Evolutionary conservation across 2,797 vertebrate species (phyloP), one percentile per base, ranked within the genome.

Genomic region (Tinamus major): DNA sequence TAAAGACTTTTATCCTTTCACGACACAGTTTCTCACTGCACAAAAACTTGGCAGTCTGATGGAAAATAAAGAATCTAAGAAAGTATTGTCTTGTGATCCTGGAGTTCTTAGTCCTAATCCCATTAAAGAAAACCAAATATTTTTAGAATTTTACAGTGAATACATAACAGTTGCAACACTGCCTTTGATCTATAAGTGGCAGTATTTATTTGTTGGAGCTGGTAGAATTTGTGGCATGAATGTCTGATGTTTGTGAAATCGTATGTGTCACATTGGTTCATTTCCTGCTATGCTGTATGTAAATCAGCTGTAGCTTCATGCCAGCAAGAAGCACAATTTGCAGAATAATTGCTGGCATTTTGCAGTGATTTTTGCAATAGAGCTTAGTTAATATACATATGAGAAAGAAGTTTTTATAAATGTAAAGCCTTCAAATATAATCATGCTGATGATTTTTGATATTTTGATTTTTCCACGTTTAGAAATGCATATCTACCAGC

Each of bases 141-240:
- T 95, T 96, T 94, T 94, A 75, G 69, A 71, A 51, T 72, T 94
- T 72, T 67, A 16, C 27, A 59, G 6, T 23, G 42, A 92, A 51
- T 35, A 35, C 5, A 3, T 20, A 48, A 26, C 8, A 35, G 85
- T 63, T 85, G 83, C 92, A 95, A 85, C 4, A 1, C 84, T 94
- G 37, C 27, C 77, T 97, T 92, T 96, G 93, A 95, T 94, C 96
- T 90, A 0, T 96, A 96, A 97, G 96, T 97, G 97, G 94, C 95
- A 96, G 96, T 74, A 62, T 97, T 93, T 96, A 51, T 97, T 95
- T 97, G 87, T 71, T 68, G 67, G 93, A 97, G 81, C 39, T 83
- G 79, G 48, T 80, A 72, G 75, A 84, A 70, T 90, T 78, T 76
- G 82, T 68, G 67, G n/a, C 77, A 90, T 68, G 79, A 79, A 79